A percentile compares a stretch with the other conserved stretches of the same genome.
Conservation (phyloP, 2,113 vertebrate genomes). For the Phylloscopus trochiloides region DNA sequence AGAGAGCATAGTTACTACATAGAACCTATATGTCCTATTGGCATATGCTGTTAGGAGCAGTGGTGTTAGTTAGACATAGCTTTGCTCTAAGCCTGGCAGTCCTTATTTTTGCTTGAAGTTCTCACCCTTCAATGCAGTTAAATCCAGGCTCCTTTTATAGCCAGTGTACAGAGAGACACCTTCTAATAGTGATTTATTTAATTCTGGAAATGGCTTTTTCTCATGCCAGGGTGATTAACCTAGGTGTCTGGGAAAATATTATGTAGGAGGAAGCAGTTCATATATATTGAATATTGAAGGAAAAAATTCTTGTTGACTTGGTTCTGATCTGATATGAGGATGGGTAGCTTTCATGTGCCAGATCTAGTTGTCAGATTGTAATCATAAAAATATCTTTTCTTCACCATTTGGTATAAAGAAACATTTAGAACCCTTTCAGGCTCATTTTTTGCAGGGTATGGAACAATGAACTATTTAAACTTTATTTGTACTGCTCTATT, state of each 20-base stretch:
- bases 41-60: neutral
- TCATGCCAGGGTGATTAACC: neutral
- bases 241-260: neutral
- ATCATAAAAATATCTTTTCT: constrained; percentile 15
- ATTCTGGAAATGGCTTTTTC: neutral
- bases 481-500: neutral
- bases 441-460: neutral
- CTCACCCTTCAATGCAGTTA: neutral
- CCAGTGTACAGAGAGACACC: neutral
- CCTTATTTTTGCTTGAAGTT: neutral
- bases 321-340: neutral
- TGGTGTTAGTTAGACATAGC: neutral
- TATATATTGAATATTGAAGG: neutral
- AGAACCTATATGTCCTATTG: neutral
- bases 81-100: neutral
- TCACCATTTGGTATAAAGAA: neutral
- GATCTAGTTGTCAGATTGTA: neutral
- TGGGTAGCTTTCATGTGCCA: neutral
- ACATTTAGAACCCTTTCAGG: neutral
- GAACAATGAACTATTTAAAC: neutral
- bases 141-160: neutral
- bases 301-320: neutral
- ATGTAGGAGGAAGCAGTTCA: neutral
- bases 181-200: neutral
- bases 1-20: neutral